Base-by-base conservation (phyloP, 2,113 vertebrate species). In the Hippocampus guttulatus region DNA sequence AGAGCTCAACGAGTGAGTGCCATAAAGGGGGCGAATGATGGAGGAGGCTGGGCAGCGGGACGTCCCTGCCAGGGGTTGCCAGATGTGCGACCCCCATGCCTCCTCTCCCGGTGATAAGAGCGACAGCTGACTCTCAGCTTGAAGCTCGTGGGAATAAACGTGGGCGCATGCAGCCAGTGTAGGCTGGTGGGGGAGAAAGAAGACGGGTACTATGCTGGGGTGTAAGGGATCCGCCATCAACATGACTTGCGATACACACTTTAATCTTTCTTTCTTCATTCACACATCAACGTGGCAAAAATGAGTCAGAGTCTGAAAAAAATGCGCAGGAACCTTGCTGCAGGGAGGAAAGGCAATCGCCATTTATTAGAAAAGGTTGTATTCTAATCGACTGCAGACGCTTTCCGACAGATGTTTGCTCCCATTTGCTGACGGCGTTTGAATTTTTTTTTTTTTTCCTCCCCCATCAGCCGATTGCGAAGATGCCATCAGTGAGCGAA, bases 81-180 rank as follows among this genome's bases (percentile, higher is more conserved):
- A 92, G 89, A 91, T 91, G 88, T 88, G 79, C 77, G 85, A 85
- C 82, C 75, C 64, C 65, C 30, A n/a, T 41, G 67, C 70, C 51
- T 60, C 71, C 70, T 80, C 80, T 68, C 67, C 73, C 58, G 69
- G 65, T 15, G 47, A 87, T 84, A 75, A 81, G 84, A 84, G 45
- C 67, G 70, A 82, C 86, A 88, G 86, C 85, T 87, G 87, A 81
- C 83, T 81, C 77, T 52, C 67, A 82, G 70, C 77, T 43, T 70
- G 82, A 75, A 40, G 74, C 82, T 79, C 47, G 64, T 81, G 87
- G 69, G 64, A 84, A 81, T 65, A 73, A 30, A 51, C 20, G 1
- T 18, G 1, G 57, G 47, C 30, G 81, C 64, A n/a, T 55, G 33
- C 49, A 49, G 25, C 41, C 72, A 70, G 78, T 43, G 38, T 5